Percentiles rank a stretch among this genome's conserved stretches.
Evolutionary conservation across 2,888 invertebrate genomes (phyloP).

Genomic region (Yponomeuta plumbellus): DNA sequence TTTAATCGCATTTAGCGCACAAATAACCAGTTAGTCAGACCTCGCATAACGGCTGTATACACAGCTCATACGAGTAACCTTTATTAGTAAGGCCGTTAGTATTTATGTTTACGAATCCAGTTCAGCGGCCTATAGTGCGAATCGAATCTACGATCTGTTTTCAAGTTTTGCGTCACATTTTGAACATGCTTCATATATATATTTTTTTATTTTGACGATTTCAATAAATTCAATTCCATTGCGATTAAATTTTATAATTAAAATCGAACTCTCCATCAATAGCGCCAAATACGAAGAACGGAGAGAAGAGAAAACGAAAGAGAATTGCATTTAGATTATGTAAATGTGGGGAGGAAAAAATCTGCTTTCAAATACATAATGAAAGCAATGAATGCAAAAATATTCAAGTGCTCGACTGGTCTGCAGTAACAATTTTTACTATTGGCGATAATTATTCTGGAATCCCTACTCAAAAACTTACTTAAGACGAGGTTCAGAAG

Average conservation of each 20-base stretch:
- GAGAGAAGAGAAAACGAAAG: neutral
- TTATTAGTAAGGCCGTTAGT: too few species aligned
- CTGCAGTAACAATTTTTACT: constrained; percentile 12
- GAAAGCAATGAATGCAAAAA: constrained; percentile 17
- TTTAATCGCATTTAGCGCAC: too few species aligned
- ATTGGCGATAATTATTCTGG: constrained; percentile 8
- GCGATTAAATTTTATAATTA: neutral
- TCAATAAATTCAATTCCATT: neutral
- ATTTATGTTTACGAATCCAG: too few species aligned
- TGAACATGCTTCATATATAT: too few species aligned
- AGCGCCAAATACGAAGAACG: neutral
- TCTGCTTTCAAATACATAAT: constrained; percentile 16
- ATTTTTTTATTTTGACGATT: too few species aligned
- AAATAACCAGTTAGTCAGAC: too few species aligned
- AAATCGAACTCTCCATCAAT: neutral
- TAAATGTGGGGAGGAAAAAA: constrained; percentile 9
- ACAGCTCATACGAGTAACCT: too few species aligned
- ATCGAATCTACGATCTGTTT: too few species aligned
- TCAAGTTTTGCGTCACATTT: too few species aligned
- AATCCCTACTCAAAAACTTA: neutral
- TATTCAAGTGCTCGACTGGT: constrained; percentile 16
- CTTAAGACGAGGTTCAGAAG: too few species aligned
- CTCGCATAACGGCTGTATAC: too few species aligned
- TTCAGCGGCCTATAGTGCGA: too few species aligned
- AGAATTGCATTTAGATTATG: constrained; percentile 12